Percentiles rank a stretch among this genome's conserved stretches.
Evolutionary conservation across 2,797 vertebrate species (phyloP).

Genomic region (Oophaga sylvatica): DNA sequence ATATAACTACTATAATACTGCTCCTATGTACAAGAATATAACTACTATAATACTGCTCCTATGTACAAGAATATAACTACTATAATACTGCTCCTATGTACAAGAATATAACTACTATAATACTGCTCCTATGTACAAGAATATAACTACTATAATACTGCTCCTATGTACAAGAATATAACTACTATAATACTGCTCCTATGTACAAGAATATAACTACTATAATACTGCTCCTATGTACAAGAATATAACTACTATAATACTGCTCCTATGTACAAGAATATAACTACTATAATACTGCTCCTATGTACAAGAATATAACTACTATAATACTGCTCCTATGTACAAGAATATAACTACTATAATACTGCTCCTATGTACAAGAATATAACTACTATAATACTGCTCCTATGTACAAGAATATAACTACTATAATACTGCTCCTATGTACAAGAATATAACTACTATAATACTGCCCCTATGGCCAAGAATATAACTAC

Average conservation of each 20-base stretch:
- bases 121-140: not conserved
- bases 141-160: not conserved
- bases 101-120: constrained; percentile 2
- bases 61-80: not conserved
- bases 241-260: constrained; percentile 2
- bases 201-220: not conserved
- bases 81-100: too few species aligned
- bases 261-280: not conserved
- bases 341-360: not conserved
- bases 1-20: not conserved
- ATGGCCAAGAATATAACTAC: not conserved
- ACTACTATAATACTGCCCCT: not conserved
- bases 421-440: not conserved
- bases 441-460: not conserved
- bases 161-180: not conserved
- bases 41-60: not conserved
- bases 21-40: not conserved
- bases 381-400: not conserved
- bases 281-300: not conserved
- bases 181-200: not conserved
- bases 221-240: too few species aligned
- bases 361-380: too few species aligned
- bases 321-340: not conserved
- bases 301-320: not conserved
- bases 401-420: not conserved